Base-by-base conservation (phyloP, 2,113 vertebrate genomes). In the Forbesichthys papilliferus region DNA sequence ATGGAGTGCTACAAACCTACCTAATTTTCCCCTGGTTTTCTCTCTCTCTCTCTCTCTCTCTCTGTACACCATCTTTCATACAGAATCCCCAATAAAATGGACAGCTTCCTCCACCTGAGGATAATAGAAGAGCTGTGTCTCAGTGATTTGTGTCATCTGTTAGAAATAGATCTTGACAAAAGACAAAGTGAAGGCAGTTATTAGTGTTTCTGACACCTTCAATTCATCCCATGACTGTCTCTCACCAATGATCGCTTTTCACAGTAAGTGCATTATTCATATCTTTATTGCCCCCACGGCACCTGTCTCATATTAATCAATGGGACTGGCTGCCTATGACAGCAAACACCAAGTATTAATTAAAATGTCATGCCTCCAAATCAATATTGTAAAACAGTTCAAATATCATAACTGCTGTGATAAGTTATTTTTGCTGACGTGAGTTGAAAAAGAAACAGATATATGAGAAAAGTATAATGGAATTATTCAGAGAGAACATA, bases 361-460 rank as follows among this genome's bases (percentile, higher is more conserved):
- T 92, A 88, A 91, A 92, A 89, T 89, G 87, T 92, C 90, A 92
- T 61, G 73, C 79, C 81, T 89, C 81, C 82, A 78, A 91, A 93
- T 92, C 88, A 91, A 91, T 91, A 91, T 85, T 85, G 79, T 87
- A 87, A 91, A 92, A 91, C 85, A 86, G 90, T 88, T 92, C 80
- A 90, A 88, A 90, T 87, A 64, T 88, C 61, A 65, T 84, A 72
- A 78, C 87, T 83, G 85, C 88, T 87, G 83, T 80, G 84, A 89
- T 90, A 87, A 91, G 87, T 91, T 79, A 84, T 86, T 86, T 53
- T 74, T 82, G 85, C 78, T 91, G 91, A 91, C 86, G 90, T 93
- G 82, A 91, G 86, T 90, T 82, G 73, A 85, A 76, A 75, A 84
- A 82, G 48, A 76, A 80, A 84, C 80, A 87, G 84, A 89, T 82